Evolutionary conservation across 1,140 invertebrate genomes (phyloP), one percentile per base, ranked within the genome.

Genomic region (Manduca sexta): DNA sequence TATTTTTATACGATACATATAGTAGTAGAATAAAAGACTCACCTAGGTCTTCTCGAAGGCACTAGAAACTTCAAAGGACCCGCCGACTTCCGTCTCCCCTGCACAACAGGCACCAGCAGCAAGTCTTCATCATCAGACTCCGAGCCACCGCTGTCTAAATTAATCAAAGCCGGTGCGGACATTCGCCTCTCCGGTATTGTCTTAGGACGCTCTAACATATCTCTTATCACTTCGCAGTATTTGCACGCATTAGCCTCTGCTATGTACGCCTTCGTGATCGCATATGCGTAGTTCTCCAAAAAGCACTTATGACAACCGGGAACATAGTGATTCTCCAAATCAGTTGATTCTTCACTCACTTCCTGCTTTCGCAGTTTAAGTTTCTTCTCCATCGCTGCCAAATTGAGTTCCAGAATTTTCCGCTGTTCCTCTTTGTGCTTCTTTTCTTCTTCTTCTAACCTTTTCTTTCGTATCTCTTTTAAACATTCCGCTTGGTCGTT

Each of bases 401-500:
- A 45, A 4, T 71, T 74, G 2, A 54, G 67, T 8, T 72, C 59
- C 35, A 68, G 51, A 8, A 62, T 49, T 12, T 29, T 30, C 11
- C 12, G 44, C 10, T 68, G 49, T n/a, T 69, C 56, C 38, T 72
- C 61, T 34, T 65, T 72, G 33, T 64, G 45, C 50, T 67, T 65
- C 31, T 58, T 77, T 17, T 71, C 64, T 59, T 86, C 64, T 60
- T 86, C 82, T 59, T 84, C 77, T 14, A 81, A 47, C 37, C 80
- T 81, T 18, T 76, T 74, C 38, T 74, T 70, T 30, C 74, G 54
- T 49, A 84, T 86, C 50, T 87, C 86, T 56, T 86, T 81, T 18
- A 87, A 68, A 35, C 84, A 86, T 56, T 87, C 86, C 18, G 74
- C 86, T 70, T 87, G 82, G 34, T 87, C 86, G 59, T 87, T 87